Conservation (phyloP, 2,113 vertebrate species). For the Ptilonorhynchus violaceus region DNA sequence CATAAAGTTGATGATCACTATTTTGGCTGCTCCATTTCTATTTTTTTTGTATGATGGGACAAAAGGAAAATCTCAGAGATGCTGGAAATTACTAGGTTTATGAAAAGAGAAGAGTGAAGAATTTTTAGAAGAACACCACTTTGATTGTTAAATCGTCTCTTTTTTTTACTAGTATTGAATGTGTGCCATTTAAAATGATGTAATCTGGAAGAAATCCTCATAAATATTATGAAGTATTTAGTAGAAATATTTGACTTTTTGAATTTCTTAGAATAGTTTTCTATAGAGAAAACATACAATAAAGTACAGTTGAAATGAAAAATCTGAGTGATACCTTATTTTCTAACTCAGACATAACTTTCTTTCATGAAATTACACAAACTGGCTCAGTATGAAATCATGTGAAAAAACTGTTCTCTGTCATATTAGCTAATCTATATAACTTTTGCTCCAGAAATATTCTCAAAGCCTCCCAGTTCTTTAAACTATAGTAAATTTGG, state of each 20-base stretch:
- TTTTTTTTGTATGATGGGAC: not conserved
- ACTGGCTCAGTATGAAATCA: not conserved
- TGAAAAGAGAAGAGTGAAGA: not conserved
- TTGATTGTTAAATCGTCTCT: not conserved
- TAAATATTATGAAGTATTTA: not conserved
- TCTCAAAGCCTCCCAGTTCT: not conserved
- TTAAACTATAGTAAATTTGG: not conserved
- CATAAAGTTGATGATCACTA: not conserved
- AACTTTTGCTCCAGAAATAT: not conserved
- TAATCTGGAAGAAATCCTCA: not conserved
- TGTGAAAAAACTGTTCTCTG: not conserved
- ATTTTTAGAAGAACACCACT: not conserved
- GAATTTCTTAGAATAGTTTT: not conserved
- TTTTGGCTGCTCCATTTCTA: not conserved
- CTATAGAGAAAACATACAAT: not conserved
- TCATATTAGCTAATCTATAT: not conserved
- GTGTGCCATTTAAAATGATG: accelerated
- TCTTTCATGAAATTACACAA: not conserved
- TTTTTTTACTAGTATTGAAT: not conserved
- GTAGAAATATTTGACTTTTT: not conserved
- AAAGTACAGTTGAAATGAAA: not conserved
- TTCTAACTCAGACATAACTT: not conserved
- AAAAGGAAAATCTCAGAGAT: not conserved
- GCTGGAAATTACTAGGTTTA: not conserved
- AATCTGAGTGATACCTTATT: not conserved